Evolutionary conservation across 2,113 vertebrate species (phyloP).

Genomic region (Ramphastos sulfuratus): DNA sequence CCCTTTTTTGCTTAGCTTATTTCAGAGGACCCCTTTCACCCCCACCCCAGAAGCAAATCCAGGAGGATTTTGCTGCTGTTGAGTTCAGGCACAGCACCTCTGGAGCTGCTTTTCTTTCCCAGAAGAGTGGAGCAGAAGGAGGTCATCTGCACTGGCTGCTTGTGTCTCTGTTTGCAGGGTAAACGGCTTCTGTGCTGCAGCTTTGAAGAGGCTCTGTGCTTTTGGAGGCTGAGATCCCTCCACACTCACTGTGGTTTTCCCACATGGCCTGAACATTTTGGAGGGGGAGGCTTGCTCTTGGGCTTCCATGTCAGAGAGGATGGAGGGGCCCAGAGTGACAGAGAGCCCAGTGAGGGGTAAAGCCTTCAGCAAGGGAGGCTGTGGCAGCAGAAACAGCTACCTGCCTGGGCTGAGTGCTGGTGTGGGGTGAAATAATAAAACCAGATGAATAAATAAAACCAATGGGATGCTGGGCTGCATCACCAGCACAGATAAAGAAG

Average conservation of each 20-base stretch:
- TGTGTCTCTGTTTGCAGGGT: conserved; percentile 70
- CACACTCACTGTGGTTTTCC: conserved; percentile 58
- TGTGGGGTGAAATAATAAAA: neutral
- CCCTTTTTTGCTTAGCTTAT: neutral
- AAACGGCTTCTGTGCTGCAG: conserved; percentile 65
- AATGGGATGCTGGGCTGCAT: too few species aligned
- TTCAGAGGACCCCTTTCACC: neutral
- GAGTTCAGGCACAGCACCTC: accelerated
- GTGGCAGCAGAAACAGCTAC: neutral
- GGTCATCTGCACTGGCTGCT: conserved; percentile 23
- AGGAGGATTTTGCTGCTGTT: neutral
- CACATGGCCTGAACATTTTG: neutral
- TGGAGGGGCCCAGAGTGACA: neutral
- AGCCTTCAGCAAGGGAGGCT: neutral
- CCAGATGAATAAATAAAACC: neutral
- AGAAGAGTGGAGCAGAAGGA: neutral
- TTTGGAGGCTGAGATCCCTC: conserved; percentile 54
- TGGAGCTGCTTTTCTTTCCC: neutral
- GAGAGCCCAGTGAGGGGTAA: neutral
- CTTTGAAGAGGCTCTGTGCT: conserved; percentile 63
- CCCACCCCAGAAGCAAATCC: accelerated
- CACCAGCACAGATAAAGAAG: too few species aligned
- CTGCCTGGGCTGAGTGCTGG: accelerated
- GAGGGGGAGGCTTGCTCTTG: neutral
- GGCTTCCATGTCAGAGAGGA: neutral